Base-by-base conservation (phyloP, 1,140 invertebrate species). In the Lucilia cuprina region DNA sequence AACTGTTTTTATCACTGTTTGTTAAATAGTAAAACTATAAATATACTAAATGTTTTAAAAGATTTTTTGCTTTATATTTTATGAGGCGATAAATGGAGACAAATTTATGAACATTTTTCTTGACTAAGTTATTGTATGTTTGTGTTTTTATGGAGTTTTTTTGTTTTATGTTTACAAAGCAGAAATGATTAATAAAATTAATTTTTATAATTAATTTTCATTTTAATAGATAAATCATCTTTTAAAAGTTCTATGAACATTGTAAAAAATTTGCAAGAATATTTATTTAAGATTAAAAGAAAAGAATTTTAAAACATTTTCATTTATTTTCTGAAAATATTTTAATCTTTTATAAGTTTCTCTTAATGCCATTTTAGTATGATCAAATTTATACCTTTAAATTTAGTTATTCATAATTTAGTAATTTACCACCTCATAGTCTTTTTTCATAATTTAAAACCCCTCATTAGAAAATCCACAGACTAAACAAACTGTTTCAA, bases 11-110 rank as follows among this genome's bases (percentile, higher is more conserved):
- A 9, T 70, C 65, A 60, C 65, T 21, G n/a, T 70, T 21, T 70
- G 65, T 21, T 19, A 70, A 70, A 70, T 70, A 70, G n/a, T 21
- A 21, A 70, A 70, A 70, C 65, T 70, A 70, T 70, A 70, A 70
- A 70, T 41, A 10, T 70, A 70, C 65, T 10, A 70, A 70, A 70
- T 70, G 12, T 70, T 70, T 70, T 70, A 70, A 70, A 70, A 70
- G n/a, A 70, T 21, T 70, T n/a, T 60, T 25, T 70, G 19, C 65
- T 70, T 80, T 50, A 80, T 80, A 41, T 49, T 80, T 80, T 80
- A 80, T 80, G 77, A 80, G 77, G 77, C 77, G 77, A 80, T 80
- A 80, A 80, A 80, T 80, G 77, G 77, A 21, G 41, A 80, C 47
- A 49, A 80, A 80, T 80, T 80, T 80, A 80, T 80, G 41, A 70